Evolutionary conservation across 1,140 invertebrate species (phyloP).

Genomic region (Macrocentrus cingulum): DNA sequence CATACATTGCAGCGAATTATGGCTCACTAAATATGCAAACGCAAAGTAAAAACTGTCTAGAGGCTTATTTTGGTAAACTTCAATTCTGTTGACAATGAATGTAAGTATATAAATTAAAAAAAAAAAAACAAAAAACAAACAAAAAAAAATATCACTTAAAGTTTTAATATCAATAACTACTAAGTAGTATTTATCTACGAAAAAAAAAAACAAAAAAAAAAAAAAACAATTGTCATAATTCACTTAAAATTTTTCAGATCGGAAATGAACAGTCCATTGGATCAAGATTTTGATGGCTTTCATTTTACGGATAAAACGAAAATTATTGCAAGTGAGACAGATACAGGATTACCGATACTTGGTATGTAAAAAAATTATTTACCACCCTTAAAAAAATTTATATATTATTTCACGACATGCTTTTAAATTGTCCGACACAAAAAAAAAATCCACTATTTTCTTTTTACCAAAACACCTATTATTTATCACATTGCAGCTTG

Average conservation of each 20-base stretch:
- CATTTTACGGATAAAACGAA: constrained; percentile 41
- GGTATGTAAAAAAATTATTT: constrained; percentile 39
- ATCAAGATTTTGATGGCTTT: constrained; percentile 54
- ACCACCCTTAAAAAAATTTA: neutral
- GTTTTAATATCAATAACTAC: too few species aligned
- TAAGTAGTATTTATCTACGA: too few species aligned
- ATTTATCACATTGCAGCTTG: too few species aligned
- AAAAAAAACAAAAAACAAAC: neutral
- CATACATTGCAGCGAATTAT: constrained; percentile 9
- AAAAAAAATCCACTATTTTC: too few species aligned
- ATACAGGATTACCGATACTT: constrained; percentile 41
- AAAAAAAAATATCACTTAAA: too few species aligned
- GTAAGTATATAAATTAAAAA: constrained; percentile 36
- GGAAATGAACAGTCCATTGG: constrained; percentile 58
- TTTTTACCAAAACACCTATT: too few species aligned
- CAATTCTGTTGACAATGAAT: constrained; percentile 44
- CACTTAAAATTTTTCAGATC: constrained; percentile 40
- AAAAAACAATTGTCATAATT: neutral
- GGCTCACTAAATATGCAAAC: neutral
- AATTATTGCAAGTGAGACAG: constrained; percentile 30
- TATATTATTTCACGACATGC: too few species aligned
- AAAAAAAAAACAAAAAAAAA: neutral
- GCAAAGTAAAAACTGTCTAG: neutral
- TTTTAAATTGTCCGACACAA: too few species aligned
- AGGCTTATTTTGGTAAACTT: constrained; percentile 27